A percentile compares a stretch with the other conserved stretches of the same genome.
Evolutionary conservation across 2,888 invertebrate species (phyloP).

Genomic region (Mayetiola destructor): DNA sequence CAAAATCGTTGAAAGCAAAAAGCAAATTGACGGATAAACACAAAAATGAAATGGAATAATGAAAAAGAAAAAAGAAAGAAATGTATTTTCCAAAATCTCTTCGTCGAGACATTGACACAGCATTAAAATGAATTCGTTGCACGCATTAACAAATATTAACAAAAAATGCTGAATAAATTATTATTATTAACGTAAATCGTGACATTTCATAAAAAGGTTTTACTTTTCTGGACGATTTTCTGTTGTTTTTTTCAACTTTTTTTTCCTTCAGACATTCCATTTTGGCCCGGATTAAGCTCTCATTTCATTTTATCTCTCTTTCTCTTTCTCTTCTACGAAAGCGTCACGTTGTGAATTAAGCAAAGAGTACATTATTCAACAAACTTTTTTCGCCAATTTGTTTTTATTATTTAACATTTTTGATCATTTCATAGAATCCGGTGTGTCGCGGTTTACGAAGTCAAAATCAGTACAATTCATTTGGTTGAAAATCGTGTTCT

Average conservation of each 20-base stretch:
- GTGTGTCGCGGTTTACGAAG: neutral
- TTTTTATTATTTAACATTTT: conserved; percentile 9
- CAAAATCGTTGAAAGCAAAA: too few species aligned
- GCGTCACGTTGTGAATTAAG: conserved; percentile 5
- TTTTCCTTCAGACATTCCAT: too few species aligned
- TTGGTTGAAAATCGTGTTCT: too few species aligned
- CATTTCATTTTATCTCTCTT: neutral
- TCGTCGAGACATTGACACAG: neutral
- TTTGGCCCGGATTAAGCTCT: too few species aligned
- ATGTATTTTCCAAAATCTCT: neutral
- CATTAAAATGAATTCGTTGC: neutral
- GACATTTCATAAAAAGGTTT: conserved; percentile 6
- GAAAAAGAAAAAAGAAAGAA: neutral
- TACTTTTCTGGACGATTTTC: too few species aligned
- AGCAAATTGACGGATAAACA: too few species aligned
- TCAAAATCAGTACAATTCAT: too few species aligned
- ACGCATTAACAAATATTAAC: neutral
- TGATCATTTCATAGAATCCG: neutral
- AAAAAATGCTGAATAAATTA: conserved; percentile 10
- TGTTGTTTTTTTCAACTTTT: too few species aligned
- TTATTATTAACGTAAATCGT: conserved; percentile 10
- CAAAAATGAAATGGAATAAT: too few species aligned
- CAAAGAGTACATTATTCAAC: conserved; percentile 5
- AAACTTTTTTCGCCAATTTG: conserved; percentile 10
- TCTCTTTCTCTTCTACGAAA: neutral